Evolutionary conservation across 2,888 invertebrate genomes (phyloP).

Genomic region (Tenthredo livida): DNA sequence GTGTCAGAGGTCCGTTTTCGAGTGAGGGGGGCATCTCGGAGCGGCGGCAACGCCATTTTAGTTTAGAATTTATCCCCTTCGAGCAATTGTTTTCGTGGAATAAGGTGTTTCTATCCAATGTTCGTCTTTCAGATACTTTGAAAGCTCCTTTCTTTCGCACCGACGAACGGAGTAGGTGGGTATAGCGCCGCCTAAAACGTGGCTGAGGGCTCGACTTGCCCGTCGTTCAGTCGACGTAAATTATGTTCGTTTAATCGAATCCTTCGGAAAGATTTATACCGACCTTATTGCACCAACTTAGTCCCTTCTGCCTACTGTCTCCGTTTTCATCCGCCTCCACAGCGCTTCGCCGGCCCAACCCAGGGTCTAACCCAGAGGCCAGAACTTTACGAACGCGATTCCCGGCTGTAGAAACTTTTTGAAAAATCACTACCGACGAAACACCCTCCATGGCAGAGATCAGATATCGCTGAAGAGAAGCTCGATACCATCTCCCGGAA

Average conservation of each 20-base stretch:
- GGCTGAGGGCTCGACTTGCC: constrained; percentile 7
- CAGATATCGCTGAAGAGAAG: constrained; percentile 20
- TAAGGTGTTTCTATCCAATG: constrained; percentile 49
- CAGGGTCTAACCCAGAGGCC: constrained; percentile 50
- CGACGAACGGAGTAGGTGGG: background rate
- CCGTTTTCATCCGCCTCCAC: constrained; percentile 3
- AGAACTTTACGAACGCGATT: constrained; percentile 58
- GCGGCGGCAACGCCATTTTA: constrained; percentile 40
- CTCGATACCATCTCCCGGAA: background rate
- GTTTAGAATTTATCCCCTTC: constrained; percentile 66
- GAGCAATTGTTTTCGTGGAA: constrained; percentile 70
- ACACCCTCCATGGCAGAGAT: background rate
- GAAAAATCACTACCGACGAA: constrained; percentile 66
- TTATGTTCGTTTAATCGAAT: constrained; percentile 75
- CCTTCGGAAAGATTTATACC: constrained; percentile 72
- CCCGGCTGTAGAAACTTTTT: constrained; percentile 67
- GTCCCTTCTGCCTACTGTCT: constrained; percentile 54
- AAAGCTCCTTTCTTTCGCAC: constrained; percentile 49
- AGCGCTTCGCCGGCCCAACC: too few species aligned
- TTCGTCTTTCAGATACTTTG: constrained; percentile 43
- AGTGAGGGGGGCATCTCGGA: background rate
- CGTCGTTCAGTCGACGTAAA: constrained; percentile 64
- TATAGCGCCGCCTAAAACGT: background rate
- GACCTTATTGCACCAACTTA: constrained; percentile 71
- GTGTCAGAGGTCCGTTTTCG: constrained; percentile 1